phyloP scores from a whole-genome alignment of 1,140 invertebrate species.

The Conus betulinus region DNA sequence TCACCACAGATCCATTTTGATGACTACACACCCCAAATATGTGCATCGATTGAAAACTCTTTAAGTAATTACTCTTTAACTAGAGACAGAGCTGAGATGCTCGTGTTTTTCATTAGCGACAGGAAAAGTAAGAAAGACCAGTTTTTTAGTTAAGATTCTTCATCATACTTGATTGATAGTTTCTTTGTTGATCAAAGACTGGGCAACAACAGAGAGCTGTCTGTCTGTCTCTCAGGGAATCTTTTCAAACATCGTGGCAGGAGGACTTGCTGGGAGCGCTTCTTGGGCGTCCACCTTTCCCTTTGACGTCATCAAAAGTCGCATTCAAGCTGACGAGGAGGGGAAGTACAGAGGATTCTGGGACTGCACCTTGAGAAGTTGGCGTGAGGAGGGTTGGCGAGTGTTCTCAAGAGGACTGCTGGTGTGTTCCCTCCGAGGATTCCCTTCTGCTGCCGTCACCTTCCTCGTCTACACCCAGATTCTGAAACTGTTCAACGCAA shows the following conservation, averaged over 20 bases:
- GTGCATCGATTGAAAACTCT: too few relatives aligned
- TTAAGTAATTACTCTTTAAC: too few relatives aligned
- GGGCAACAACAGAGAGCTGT: background rate
- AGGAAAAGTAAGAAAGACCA: too few relatives aligned
- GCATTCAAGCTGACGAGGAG: slow-evolving; percentile 66
- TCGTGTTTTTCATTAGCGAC: too few relatives aligned
- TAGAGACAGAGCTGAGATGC: too few relatives aligned
- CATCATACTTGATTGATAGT: too few relatives aligned
- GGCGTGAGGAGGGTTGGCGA: slow-evolving; percentile 51
- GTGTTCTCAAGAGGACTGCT: slow-evolving; percentile 63
- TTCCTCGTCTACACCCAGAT: slow-evolving; percentile 77
- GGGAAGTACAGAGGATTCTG: slow-evolving; percentile 40
- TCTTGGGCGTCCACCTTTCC: slow-evolving; percentile 71
- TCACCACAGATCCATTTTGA: too few relatives aligned
- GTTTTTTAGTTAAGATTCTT: too few relatives aligned
- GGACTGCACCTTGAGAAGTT: slow-evolving; percentile 54
- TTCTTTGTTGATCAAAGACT: too few relatives aligned
- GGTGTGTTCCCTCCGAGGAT: slow-evolving; percentile 59
- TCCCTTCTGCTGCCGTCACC: slow-evolving; percentile 66
- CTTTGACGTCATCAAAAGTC: slow-evolving; percentile 73
- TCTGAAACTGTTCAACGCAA: background rate
- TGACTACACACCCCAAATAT: too few relatives aligned
- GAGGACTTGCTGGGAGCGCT: slow-evolving; percentile 78
- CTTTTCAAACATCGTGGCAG: slow-evolving; percentile 73
- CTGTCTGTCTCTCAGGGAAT: background rate